A percentile compares a stretch with the other conserved stretches of the same genome.
These are phyloP conservation scores for Ascidia mentula DNA, from an alignment of 23 tunicate genomes.

Conservation along the genomic window DNA sequence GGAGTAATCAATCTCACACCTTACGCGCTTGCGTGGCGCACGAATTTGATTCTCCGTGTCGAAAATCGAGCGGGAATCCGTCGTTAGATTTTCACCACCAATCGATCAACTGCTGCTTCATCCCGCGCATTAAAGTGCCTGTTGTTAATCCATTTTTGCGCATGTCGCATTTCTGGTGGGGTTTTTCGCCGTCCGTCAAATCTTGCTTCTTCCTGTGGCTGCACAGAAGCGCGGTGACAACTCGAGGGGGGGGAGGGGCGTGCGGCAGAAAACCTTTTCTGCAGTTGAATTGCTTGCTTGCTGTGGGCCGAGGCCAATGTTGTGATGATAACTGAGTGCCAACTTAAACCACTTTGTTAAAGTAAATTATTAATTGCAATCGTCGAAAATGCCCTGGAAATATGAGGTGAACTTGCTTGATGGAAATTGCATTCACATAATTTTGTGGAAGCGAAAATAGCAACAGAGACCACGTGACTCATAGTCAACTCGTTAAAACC, in stretches of 20 bases:
- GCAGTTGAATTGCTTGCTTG: no score
- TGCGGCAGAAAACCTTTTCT: no score
- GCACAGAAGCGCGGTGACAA: neutral
- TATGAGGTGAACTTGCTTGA: no score
- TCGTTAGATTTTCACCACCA: neutral
- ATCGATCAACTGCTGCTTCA: neutral
- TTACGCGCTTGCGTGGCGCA: neutral
- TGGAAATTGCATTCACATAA: no score
- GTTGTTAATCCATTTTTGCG: conserved; percentile 10
- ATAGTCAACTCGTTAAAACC: no score
- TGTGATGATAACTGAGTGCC: no score
- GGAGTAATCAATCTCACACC: neutral
- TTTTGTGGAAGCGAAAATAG: no score
- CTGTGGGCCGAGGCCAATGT: no score
- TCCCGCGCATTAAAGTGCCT: conserved; percentile 2
- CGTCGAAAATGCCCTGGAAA: no score
- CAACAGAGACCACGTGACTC: no score
- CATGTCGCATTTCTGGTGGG: conserved; percentile 2
- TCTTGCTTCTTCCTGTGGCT: neutral
- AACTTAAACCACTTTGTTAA: no score
- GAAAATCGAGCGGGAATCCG: neutral
- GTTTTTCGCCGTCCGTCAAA: conserved; percentile 6
- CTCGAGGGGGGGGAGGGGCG: neutral
- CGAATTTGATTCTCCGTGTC: neutral
- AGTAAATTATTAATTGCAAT: no score